Base-by-base conservation (phyloP, 2,888 invertebrate genomes). In the Lasioglossum vierecki region DNA sequence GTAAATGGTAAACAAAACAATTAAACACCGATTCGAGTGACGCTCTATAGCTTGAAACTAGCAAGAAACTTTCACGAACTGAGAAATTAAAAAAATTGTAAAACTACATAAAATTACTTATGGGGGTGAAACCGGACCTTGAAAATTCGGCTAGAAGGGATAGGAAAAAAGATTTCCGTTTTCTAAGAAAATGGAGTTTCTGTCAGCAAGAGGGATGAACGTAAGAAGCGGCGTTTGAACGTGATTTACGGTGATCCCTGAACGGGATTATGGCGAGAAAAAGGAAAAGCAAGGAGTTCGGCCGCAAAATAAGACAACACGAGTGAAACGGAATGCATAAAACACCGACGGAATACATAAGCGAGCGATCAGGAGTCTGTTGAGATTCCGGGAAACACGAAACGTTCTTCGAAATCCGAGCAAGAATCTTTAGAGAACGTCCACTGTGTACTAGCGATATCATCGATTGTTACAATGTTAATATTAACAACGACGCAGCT, bases 1-100 rank as follows among this genome's bases (percentile, higher is more conserved):
- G 22, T 35, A 22, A 53, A 22, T n/a, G 76, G 82, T 82, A 85
- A 88, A 88, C 88, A 82, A 87, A 85, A 88, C 72, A 63, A 80
- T 88, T 80, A 75, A 78, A 74, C n/a, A 70, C n/a, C 79, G 79
- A 80, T 77, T n/a, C 18, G n/a, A 73, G 53, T 30, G 75, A 49
- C 49, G 66, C 22, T 49, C 49, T 2, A 6, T 2, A 6, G 22
- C 22, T 49, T 49, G 49, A 15, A 22, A 8, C 6, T 49, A 49
- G 18, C 49, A 49, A 49, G 2, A 18, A 22, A 49, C 6, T 49
- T 49, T 49, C 6, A 5, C 49, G 18, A 49, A 49, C 5, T 6
- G 6, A 22, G 49, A 49, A 5, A 6, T 49, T 5, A 6, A 22
- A 18, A 49, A 49, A 49, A 22, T 22, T 49, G 22, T 49, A 22